Conservation (phyloP, 2,888 invertebrate genomes). For the Andricus quercusramuli region DNA sequence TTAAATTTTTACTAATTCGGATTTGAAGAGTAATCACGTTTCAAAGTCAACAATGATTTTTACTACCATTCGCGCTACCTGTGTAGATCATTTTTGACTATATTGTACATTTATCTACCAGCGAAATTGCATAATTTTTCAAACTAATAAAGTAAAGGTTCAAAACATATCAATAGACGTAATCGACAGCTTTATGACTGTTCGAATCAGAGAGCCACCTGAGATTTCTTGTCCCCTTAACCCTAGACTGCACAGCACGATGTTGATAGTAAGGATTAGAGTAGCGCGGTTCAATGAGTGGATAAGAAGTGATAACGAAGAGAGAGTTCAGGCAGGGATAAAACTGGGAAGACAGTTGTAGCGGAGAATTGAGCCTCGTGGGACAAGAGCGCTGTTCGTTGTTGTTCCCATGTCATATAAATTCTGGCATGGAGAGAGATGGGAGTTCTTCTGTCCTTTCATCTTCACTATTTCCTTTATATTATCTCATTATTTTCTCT, state of each 20-base stretch:
- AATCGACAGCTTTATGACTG: too few species aligned
- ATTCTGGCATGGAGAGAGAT: conserved; percentile 50
- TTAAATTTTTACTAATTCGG: too few species aligned
- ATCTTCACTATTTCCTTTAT: neutral
- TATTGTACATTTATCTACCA: too few species aligned
- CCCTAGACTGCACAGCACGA: neutral
- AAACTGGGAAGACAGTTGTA: conserved; percentile 57
- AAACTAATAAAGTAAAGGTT: too few species aligned
- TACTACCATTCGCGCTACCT: too few species aligned
- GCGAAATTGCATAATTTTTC: too few species aligned
- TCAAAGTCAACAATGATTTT: too few species aligned
- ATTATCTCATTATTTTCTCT: neutral
- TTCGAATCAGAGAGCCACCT: neutral
- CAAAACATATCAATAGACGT: too few species aligned
- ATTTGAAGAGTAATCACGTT: too few species aligned
- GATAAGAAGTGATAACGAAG: conserved; percentile 21
- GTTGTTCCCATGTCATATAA: conserved; percentile 63
- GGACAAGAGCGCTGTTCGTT: conserved; percentile 71
- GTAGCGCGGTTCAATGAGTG: conserved; percentile 17
- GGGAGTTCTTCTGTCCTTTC: neutral
- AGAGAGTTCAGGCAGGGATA: conserved; percentile 43
- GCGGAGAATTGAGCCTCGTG: conserved; percentile 72
- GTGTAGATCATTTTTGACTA: too few species aligned
- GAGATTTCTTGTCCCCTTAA: neutral
- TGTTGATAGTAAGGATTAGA: conserved; percentile 23